Evolutionary conservation across 2,888 invertebrate genomes (phyloP), one percentile per base, ranked within the genome.

Genomic region (Isoperla grammatica): DNA sequence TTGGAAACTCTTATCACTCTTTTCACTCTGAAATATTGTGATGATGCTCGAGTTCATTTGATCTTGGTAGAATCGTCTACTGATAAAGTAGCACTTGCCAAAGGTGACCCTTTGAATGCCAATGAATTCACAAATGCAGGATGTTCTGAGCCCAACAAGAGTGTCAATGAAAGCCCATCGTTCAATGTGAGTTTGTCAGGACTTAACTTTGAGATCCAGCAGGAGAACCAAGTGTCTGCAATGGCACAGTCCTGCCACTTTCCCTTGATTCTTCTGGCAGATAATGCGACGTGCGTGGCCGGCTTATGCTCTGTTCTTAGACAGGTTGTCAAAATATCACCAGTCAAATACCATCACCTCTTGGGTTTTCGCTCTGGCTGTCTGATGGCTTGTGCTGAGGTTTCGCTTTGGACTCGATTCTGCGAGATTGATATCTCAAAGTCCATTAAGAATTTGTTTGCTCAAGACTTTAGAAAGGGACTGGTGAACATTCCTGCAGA

Each of bases 331-430:
- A 79, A 79, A 67, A 67, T 74, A 29, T 59, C 66, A 19, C 63
- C 69, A 0, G 70, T 72, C 57, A 61, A 76, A 54, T 76, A 76
- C 46, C 76, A 78, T 54, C 75, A 78, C 17, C 73, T 92, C 43
- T 76, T 93, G 12, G 92, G 93, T 1, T 94, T 92, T 69, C 84
- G 90, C 62, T 83, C 82, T 63, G 83, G 87, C 56, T 92, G 92
- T 69, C 76, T 94, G 12, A 80, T 88, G 68, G 87, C 92, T 1
- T 90, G 91, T 56, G 86, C 90, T 22, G 93, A 93, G 75, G 81
- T 83, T 8, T 92, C 93, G 8, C 78, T 89, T 40, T 95, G 94
- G 95, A 95, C 95, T 0, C 88, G 87, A 69, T 93, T 93, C 72
- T 95, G 95, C 78, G 95, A 95, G 78, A 79, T 78, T 13, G 90